Evolutionary conservation across 1,140 invertebrate genomes (phyloP).

Genomic region (Lucilia cuprina): DNA sequence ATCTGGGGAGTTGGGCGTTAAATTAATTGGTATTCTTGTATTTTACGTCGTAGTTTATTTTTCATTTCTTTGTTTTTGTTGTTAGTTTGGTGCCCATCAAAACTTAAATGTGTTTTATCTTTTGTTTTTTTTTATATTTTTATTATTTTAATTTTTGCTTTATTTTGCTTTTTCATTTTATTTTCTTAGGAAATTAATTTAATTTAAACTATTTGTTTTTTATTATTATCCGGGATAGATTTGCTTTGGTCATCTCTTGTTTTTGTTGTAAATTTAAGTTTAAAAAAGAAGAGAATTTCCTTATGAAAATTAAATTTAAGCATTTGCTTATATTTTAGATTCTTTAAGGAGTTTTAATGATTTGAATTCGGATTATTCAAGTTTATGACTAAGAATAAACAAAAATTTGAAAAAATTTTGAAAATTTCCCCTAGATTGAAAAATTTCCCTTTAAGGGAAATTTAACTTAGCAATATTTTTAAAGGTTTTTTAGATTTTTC

Average conservation of each 20-base stretch:
- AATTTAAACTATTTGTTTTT: background rate
- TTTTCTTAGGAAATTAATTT: slow-evolving; percentile 15
- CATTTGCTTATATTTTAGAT: too few species aligned
- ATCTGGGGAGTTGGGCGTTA: slow-evolving; percentile 7
- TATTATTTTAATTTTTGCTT: too few species aligned
- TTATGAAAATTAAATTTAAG: too few species aligned
- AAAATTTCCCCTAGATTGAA: too few species aligned
- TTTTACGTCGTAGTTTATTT: background rate
- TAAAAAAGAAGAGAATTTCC: too few species aligned
- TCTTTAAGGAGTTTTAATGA: too few species aligned
- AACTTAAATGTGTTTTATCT: background rate
- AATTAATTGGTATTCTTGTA: slow-evolving; percentile 28
- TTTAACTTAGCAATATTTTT: too few species aligned
- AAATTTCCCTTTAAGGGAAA: too few species aligned
- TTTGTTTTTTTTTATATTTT: background rate
- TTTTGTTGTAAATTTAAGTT: background rate
- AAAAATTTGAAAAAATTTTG: too few species aligned
- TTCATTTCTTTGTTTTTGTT: background rate
- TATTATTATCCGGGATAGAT: background rate
- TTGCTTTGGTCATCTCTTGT: background rate
- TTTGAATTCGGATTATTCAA: too few species aligned
- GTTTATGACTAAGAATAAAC: too few species aligned
- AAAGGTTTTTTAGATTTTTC: too few species aligned
- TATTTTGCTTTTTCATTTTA: background rate
- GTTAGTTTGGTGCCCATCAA: background rate